Evolutionary conservation across 2,113 vertebrate genomes (phyloP).

Genomic region (Gorilla gorilla): DNA sequence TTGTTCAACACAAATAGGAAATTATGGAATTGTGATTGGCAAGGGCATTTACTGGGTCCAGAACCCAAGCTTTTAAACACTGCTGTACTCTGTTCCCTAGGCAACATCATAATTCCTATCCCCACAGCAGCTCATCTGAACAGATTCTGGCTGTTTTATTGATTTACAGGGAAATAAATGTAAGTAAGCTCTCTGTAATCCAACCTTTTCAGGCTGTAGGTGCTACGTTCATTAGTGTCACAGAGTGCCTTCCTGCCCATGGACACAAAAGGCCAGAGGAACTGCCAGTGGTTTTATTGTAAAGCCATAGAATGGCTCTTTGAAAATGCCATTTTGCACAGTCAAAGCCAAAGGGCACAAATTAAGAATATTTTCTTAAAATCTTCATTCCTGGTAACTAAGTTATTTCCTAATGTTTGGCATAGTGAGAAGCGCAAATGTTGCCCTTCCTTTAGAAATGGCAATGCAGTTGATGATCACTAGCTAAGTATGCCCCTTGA

Average conservation of each 20-base stretch:
- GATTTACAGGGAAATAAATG: background rate
- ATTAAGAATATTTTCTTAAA: background rate
- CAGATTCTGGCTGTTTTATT: background rate
- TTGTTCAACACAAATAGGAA: background rate
- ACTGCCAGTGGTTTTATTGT: background rate
- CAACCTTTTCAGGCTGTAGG: background rate
- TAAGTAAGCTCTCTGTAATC: background rate
- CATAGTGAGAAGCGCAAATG: background rate
- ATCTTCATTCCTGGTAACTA: background rate
- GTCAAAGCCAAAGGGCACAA: background rate
- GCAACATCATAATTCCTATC: background rate
- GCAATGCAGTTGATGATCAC: background rate
- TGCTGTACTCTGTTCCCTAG: background rate
- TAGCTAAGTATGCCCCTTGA: background rate
- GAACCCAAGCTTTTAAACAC: background rate
- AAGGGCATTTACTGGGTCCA: background rate
- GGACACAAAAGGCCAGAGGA: background rate
- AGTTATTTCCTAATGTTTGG: background rate
- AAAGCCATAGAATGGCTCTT: background rate
- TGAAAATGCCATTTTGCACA: background rate
- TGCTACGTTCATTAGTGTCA: background rate
- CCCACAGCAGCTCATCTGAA: background rate
- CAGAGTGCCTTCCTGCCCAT: background rate
- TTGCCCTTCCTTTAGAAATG: background rate
- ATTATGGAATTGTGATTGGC: background rate